Conservation (phyloP, 2,797 vertebrate genomes). For the Brachymystax lenok region DNA sequence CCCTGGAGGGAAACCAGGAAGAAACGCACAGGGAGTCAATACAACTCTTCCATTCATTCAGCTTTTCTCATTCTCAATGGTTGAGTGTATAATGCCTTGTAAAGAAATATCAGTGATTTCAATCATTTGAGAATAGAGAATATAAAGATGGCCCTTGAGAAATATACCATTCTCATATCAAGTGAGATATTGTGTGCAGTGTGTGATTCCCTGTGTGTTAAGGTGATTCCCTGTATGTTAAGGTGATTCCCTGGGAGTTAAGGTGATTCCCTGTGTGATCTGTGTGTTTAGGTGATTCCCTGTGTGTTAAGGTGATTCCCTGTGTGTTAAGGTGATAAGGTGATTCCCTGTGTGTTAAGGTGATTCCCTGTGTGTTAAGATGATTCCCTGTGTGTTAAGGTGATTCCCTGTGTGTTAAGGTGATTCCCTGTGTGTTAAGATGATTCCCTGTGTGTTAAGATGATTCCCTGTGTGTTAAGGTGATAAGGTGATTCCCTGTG, state of each 20-base stretch:
- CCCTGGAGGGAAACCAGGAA: slow-evolving; percentile 72
- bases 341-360: slow-evolving; percentile 3
- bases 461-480: background rate
- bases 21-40: background rate
- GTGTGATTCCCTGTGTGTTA: background rate
- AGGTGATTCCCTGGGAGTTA: too few species aligned
- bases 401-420: too few species aligned
- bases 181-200: background rate
- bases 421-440: too few species aligned
- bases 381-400: too few species aligned
- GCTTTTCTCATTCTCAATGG: background rate
- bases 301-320: slow-evolving; percentile 5
- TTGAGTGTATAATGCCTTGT: background rate
- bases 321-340: background rate
- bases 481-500: background rate
- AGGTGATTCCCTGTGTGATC: too few species aligned
- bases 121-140: background rate
- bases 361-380: background rate
- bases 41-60: background rate
- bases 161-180: background rate
- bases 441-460: slow-evolving; percentile 7
- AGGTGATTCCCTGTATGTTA: too few species aligned
- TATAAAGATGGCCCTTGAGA: background rate
- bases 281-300: background rate
- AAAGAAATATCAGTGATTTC: background rate